A percentile compares a stretch with the other conserved stretches of the same genome.
These are phyloP conservation scores for Helogale parvula DNA, from an alignment of 2,113 vertebrate genomes.

Conservation along the genomic window DNA sequence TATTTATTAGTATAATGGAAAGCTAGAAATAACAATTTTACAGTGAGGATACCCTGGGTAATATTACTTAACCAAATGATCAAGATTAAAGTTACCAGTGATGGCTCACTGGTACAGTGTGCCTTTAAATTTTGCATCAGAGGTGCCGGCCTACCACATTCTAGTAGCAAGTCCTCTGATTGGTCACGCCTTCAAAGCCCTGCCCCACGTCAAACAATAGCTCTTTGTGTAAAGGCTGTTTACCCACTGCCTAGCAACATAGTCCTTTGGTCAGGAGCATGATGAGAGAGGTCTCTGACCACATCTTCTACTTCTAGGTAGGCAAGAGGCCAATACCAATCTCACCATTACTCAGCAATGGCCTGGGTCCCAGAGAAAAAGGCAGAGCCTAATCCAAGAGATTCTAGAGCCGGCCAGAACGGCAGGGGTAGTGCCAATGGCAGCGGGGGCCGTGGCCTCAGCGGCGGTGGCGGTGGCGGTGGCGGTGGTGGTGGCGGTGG, in stretches of 20 bases:
- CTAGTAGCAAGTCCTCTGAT: neutral
- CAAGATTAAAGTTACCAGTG: neutral
- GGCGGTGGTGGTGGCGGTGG: accelerated
- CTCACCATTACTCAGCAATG: neutral
- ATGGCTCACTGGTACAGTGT: neutral
- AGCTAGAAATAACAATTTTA: neutral
- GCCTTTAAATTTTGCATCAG: neutral
- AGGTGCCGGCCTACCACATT: neutral
- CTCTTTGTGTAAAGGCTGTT: accelerated
- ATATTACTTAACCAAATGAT: neutral
- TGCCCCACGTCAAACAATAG: accelerated
- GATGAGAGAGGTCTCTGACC: accelerated
- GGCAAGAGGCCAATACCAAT: accelerated
- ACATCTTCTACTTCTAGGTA: neutral
- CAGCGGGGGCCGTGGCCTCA: accelerated
- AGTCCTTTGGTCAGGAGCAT: accelerated
- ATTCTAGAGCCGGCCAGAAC: neutral
- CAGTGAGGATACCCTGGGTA: neutral
- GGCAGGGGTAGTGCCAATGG: neutral
- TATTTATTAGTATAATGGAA: neutral
- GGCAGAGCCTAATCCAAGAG: neutral
- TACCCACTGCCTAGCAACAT: accelerated
- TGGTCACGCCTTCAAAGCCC: neutral
- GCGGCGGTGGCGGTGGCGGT: too few species aligned
- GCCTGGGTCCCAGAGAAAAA: neutral